Conservation (phyloP, 2,797 vertebrate species). For the Pelochelys cantorii region DNA sequence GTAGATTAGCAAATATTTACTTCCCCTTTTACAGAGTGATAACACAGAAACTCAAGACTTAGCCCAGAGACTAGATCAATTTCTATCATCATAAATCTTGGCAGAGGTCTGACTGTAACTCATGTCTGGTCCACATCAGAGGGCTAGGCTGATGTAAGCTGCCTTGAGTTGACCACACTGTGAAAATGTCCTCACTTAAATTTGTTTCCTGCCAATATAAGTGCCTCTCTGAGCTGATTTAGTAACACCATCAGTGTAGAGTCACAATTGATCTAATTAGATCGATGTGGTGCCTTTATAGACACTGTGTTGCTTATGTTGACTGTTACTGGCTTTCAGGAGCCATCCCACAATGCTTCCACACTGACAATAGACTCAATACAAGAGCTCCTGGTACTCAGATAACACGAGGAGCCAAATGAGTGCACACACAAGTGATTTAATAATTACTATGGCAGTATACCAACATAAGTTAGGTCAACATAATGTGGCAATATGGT, state of each 20-base stretch:
- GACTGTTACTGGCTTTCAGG: background rate
- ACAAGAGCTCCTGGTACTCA: background rate
- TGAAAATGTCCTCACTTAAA: background rate
- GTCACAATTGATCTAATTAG: background rate
- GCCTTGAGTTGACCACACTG: background rate
- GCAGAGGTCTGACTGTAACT: background rate
- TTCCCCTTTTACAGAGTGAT: conserved; percentile 14
- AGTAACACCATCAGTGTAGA: background rate
- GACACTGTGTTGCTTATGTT: background rate
- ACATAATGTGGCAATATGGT: background rate
- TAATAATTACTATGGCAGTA: background rate
- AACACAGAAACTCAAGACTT: background rate
- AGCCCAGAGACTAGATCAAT: background rate
- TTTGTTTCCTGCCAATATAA: background rate
- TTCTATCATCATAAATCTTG: conserved; percentile 17
- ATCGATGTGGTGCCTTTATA: background rate
- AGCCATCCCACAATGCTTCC: background rate
- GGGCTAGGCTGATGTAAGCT: background rate
- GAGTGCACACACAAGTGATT: background rate
- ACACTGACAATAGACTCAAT: background rate
- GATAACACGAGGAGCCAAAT: background rate
- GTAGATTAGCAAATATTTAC: background rate
- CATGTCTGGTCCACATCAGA: background rate
- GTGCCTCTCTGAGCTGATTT: background rate
- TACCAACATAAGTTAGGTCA: background rate